Evolutionary conservation across 1,140 invertebrate species (phyloP), one percentile per base, ranked within the genome.

Genomic region (Zaprionus tsacasi): DNA sequence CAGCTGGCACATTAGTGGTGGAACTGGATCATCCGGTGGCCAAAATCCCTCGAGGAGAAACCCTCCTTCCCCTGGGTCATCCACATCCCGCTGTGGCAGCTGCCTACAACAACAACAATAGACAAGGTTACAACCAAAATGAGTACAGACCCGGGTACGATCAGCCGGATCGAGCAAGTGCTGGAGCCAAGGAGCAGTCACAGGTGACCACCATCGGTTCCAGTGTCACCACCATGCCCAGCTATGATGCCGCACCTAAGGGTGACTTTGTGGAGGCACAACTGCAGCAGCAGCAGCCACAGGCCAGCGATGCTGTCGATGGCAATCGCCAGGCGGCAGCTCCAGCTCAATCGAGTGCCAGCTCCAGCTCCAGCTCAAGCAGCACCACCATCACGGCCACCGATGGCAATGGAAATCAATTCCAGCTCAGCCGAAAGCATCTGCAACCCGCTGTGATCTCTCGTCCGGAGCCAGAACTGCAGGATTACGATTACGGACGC

Each of bases 11-110:
- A 0, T 93, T 95, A 30, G 93, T 95, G 6, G 93, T 95, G 0
- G 95, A 95, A 74, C 86, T 95, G 0, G 94, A 95, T 55, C 93
- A 94, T 64, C 95, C 95, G 0, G 92, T 94, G 10, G 94, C 94
- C 6, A 94, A 95, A 74, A 92, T 93, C n/a, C 94, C 94, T 38
- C 93, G 93, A 71, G 94, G 94, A 2, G 91, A 92, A 64, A 92
- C 91, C 0, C 64, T 92, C 5, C 61, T 92, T 35, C 85, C 91
- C 0, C 27, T 92, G 13, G 91, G 91, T 4, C 91, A 91, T 77
- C 91, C 91, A 0, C 88, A 92, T 79, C 88, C 91, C 1, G 91
- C 91, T 0, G 88, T 92, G 15, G 91, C 91, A 2, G 52, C 76
- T 13, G 88, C 91, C 45, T 92, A 92, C 65, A 76, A 76, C 36